Base-by-base conservation (phyloP, 2,797 vertebrate genomes). In the Amazona ochrocephala region DNA sequence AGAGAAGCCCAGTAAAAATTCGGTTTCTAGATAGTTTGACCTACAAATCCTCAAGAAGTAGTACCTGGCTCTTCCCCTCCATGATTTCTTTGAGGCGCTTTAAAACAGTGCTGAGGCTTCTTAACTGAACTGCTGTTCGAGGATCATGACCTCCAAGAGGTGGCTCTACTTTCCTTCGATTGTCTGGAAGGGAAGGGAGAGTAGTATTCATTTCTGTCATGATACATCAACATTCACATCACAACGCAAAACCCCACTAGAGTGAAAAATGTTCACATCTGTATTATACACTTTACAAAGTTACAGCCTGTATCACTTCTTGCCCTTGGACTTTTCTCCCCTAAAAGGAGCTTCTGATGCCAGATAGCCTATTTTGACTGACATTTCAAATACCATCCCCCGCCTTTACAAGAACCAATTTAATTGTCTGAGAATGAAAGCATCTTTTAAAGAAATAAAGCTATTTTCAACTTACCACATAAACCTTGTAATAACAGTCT, bases 1-100 rank as follows among this genome's bases (percentile, higher is more conserved):
- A 76, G 50, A 71, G 23, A 85, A 79, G 14, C 34, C 11, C 22
- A 70, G 18, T 42, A 90, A 65, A 44, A 78, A 39, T 20, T 39
- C 20, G 22, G 24, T 53, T 74, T 72, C 71, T 72, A 83, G 10
- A 61, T 4, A 26, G 64, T 42, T 74, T 61, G 15, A 48, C 32
- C 54, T 45, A 51, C 19, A 92, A 93, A 80, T 58, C 16, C 27
- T 45, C 39, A 48, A 48, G 21, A 76, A 84, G 26, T 98, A 90
- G 32, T 98, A 99, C 99, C 99, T 99, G 99, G 94, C 99, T 99
- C 97, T 98, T 99, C 68, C 99, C 99, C 95, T 99, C 99, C 99
- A 99, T 99, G 94, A 99, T 99, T 96, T 99, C 99, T 95, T 99
- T 99, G 84, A 99, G 98, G 47, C 99, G 98, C 97, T 99, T 99